Base-by-base conservation (phyloP, 2,888 invertebrate genomes). In the Apamea monoglypha region DNA sequence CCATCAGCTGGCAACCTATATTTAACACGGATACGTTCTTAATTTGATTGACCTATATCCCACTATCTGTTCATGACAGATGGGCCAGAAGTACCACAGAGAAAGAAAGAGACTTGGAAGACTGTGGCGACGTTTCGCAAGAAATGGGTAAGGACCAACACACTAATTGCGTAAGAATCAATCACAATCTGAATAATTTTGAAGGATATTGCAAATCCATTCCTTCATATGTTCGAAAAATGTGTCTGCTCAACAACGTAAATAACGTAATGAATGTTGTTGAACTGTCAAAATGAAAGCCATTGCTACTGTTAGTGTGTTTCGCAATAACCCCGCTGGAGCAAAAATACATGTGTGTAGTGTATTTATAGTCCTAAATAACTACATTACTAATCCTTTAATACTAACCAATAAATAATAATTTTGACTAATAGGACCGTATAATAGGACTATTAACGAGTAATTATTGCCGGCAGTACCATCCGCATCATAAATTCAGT, bases 401-500 rank as follows among this genome's bases (percentile, higher is more conserved):
- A n/a, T n/a, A 59, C 21, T 16, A 16, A 32, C 16, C 4, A 70
- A 68, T 84, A 29, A 73, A 69, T 29, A 63, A 40, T 86, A 14
- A 16, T 64, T 56, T 53, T 72, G 29, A 72, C 71, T 72, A 72
- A 69, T 85, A 66, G 0, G 2, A 63, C 53, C 2, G 44, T 36
- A 32, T 84, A 78, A 56, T 68, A 79, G 29, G 47, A 59, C 40
- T 72, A 74, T 47, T 64, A 64, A 71, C 25, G 16, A n/a, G 16
- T 81, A 63, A 85, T 85, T 72, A 76, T 59, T 10, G 56, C 44
- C 71, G 74, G 14, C 74, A 50, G 40, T 63, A 14, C 47, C 85
- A 72, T 81, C 86, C 85, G 88, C 18, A 74, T 76, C 67, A 69
- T 81, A 80, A 85, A 85, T 85, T 76, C 59, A 40, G 44, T 71